Evolutionary conservation across 2,888 invertebrate species (phyloP), one percentile per base, ranked within the genome.

Genomic region (Teinopalpus imperialis): DNA sequence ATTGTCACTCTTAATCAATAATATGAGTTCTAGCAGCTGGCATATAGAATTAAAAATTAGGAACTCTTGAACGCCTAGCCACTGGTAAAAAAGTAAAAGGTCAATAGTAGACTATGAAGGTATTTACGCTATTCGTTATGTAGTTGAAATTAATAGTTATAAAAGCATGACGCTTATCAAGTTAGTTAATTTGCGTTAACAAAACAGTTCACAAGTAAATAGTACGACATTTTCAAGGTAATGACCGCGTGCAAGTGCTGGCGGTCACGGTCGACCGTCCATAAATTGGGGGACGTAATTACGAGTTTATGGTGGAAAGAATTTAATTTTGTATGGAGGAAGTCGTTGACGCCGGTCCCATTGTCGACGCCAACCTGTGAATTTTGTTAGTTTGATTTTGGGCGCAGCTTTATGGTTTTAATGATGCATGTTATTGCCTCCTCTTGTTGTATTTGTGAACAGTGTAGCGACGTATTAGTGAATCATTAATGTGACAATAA

Each of bases 211-310:
- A 56, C 58, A 43, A 31, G 40, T 53, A 57, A 57, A 60, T 56
- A 64, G 58, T 70, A 66, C 69, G 71, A 67, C 74, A 74, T 69
- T 68, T 73, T 63, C 63, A 60, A 57, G 59, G 62, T 63, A 64
- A 69, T 70, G 67, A 67, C 52, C 48, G 54, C 53, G 58, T 52
- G 54, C 49, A 41, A 48, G 53, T 51, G 49, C 51, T 53, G 47
- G 7, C 50, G 59, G 63, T 71, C 71, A 80, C 77, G 81, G 62
- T 66, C 55, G 49, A 66, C 51, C 55, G 68, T 68, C 52, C 73
- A 70, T 78, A 73, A 80, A 82, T 81, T 81, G 74, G 67, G 57
- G 59, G 50, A 58, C 61, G 61, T 74, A 78, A 81, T 81, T 79
- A 72, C 68, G 60, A 66, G 34, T 69, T 63, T 61, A 72, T 64